Base-by-base conservation (phyloP, 2,888 invertebrate genomes). In the Autographa gamma region DNA sequence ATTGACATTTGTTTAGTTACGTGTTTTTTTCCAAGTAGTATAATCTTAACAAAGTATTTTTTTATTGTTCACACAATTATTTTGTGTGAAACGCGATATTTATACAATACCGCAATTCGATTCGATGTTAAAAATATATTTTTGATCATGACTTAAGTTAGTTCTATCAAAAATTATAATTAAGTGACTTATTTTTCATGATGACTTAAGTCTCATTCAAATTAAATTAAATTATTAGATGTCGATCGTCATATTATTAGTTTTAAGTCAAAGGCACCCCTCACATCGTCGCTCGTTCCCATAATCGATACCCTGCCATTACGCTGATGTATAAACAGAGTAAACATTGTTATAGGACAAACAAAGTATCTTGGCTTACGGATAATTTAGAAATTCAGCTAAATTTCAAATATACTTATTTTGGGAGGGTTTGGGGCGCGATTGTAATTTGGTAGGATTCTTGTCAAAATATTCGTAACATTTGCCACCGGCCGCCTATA, bases 391-490 rank as follows among this genome's bases (percentile, higher is more conserved):
- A 19, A 52, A 63, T 63, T 32, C 7, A 34, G 16, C 13, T 38
- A 43, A 31, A 43, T 72, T 62, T 52, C 52, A 43, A 66, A 58
- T 19, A 6, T 31, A 31, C 8, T 9, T 2, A 38, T 63, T 19
- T 65, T 9, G 14, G 19, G 18, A n/a, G 3, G 11, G 38, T 38
- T 38, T 38, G 38, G 38, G 32, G 19, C 9, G 16, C 19, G 32
- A 52, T 41, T 52, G 58, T 18, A 7, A 59, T 43, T 56, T 2
- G 14, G 32, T 8, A 11, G 41, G 14, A 59, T 63, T 41, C 60
- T 58, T 52, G 13, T 60, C 16, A 18, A 60, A 73, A 67, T 67
- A 63, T 6, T 58, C 56, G 62, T 64, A 60, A 64, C 7, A 66
- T 59, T 73, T 73, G 69, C 5, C 43, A 41, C 18, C 6, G 19